Evolutionary conservation across 2,113 vertebrate genomes (phyloP).

Genomic region (Chloebia gouldiae): DNA sequence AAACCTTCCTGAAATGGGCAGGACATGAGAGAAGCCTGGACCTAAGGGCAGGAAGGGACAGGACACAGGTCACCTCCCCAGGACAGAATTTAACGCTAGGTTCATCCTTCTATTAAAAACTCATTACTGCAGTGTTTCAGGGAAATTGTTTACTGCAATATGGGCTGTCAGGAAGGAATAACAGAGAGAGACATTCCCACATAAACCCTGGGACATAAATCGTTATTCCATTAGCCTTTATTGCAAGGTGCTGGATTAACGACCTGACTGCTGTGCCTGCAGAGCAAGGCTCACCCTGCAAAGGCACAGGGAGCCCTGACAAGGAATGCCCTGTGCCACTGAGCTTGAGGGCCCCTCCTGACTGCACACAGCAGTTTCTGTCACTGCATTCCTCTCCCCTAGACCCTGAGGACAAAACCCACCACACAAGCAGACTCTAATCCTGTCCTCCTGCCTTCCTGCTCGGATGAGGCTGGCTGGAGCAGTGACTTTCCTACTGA

Average conservation of each 20-base stretch:
- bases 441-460: accelerated
- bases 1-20: accelerated
- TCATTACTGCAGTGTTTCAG: constrained; percentile 15
- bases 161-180: constrained; percentile 64
- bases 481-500: neutral
- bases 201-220: constrained; percentile 68
- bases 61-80: neutral
- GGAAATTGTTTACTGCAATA: constrained; percentile 43
- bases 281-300: neutral
- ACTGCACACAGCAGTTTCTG: accelerated
- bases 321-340: neutral
- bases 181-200: constrained; percentile 71
- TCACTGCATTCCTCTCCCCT: no score
- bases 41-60: neutral
- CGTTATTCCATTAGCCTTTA: constrained; percentile 73
- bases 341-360: neutral
- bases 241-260: constrained; percentile 64
- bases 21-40: neutral
- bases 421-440: neutral
- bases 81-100: neutral
- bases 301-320: neutral
- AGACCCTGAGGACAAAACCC: neutral
- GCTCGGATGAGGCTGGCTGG: neutral
- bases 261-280: neutral
- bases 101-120: constrained; percentile 53